Evolutionary conservation across 2,113 vertebrate species (phyloP).

Genomic region (Grallaria varia): DNA sequence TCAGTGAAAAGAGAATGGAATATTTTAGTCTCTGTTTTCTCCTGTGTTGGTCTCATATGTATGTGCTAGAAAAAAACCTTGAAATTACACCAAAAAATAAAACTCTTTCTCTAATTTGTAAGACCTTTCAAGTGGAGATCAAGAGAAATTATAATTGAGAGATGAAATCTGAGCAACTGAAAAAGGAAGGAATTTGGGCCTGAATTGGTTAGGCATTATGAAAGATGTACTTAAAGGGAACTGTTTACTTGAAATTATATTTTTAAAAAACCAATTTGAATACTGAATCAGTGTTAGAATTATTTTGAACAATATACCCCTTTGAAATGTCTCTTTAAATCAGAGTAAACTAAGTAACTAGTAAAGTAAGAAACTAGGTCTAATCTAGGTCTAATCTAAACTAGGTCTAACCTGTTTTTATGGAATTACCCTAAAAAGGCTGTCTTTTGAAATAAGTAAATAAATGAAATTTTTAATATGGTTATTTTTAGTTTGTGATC

Average conservation of each 20-base stretch:
- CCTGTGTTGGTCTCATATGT: accelerated
- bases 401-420: background rate
- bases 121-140: background rate
- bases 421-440: background rate
- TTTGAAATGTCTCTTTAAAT: background rate
- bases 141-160: background rate
- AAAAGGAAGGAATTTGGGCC: background rate
- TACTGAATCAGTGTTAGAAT: background rate
- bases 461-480: background rate
- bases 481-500: background rate
- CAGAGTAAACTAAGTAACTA: background rate
- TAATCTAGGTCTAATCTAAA: background rate
- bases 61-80: background rate
- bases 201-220: background rate
- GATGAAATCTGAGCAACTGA: background rate
- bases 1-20: background rate
- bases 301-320: background rate
- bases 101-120: background rate
- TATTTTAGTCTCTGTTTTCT: background rate
- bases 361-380: background rate
- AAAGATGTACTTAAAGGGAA: background rate
- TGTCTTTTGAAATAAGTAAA: background rate
- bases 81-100: background rate
- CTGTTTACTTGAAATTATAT: background rate
- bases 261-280: background rate